These are phyloP conservation scores for Rhinatrema bivittatum DNA, from an alignment of 2,797 vertebrate species.

Conservation along the genomic window DNA sequence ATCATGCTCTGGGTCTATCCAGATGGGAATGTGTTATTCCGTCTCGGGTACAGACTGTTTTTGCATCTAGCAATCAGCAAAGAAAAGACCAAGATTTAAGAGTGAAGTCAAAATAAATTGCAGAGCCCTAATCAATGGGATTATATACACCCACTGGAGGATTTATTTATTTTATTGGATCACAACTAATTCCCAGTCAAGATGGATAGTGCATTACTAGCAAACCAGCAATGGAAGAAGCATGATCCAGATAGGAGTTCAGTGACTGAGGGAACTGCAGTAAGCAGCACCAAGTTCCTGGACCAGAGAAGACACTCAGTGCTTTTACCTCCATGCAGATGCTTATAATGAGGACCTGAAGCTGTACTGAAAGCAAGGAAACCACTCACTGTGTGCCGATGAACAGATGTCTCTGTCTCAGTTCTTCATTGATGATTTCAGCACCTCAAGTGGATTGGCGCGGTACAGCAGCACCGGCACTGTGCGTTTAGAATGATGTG, in stretches of 20 bases:
- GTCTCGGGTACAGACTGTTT: constrained; percentile 62
- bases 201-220: too few species aligned
- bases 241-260: too few species aligned
- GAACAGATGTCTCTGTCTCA: constrained; percentile 87
- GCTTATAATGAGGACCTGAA: constrained; percentile 89
- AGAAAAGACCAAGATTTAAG: too few species aligned
- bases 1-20: constrained; percentile 81
- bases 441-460: constrained; percentile 82
- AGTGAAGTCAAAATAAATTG: too few species aligned
- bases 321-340: constrained; percentile 55
- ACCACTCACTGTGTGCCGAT: constrained; percentile 82
- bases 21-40: constrained; percentile 83
- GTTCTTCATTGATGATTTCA: constrained; percentile 91
- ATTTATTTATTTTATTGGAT: too few species aligned
- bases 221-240: too few species aligned
- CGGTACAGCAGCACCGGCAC: constrained; percentile 93
- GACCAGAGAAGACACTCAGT: neutral
- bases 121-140: too few species aligned
- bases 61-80: neutral
- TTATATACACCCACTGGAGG: too few species aligned
- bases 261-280: too few species aligned
- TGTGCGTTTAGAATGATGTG: neutral
- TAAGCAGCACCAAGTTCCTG: neutral
- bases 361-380: constrained; percentile 89
- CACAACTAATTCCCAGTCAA: too few species aligned